Conservation (phyloP, 2,113 vertebrate genomes). For the Vulpes lagopus region DNA sequence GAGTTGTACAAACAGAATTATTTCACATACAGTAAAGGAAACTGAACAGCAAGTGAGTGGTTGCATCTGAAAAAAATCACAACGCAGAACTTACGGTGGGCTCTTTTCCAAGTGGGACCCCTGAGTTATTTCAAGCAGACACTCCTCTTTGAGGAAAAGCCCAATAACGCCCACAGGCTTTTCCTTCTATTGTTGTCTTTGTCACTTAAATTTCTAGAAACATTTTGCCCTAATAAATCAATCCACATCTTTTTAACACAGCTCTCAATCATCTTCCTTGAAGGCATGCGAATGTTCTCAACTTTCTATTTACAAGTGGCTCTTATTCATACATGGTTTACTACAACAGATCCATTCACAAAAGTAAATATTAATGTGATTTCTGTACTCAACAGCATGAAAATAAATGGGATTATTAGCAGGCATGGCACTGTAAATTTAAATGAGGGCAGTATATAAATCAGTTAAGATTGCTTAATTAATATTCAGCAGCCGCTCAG, state of each 20-base stretch:
- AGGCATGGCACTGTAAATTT: slow-evolving; percentile 52
- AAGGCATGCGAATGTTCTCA: background rate
- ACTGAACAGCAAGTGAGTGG: background rate
- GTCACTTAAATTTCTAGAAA: slow-evolving; percentile 13
- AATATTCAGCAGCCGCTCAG: slow-evolving; percentile 70
- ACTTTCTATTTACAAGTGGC: background rate
- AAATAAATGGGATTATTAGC: slow-evolving; percentile 76
- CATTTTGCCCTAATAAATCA: slow-evolving; percentile 48
- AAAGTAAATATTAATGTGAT: slow-evolving; percentile 86
- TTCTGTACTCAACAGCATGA: slow-evolving; percentile 74
- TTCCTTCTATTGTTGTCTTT: background rate
- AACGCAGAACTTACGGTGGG: background rate
- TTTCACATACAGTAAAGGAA: background rate
- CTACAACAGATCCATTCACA: slow-evolving; percentile 73
- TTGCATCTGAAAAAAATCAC: slow-evolving; percentile 28
- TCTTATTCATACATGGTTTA: slow-evolving; percentile 55
- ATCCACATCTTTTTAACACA: background rate
- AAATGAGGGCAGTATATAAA: slow-evolving; percentile 81
- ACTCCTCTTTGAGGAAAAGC: slow-evolving; percentile 11
- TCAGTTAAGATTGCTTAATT: slow-evolving; percentile 73
- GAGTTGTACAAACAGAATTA: background rate
- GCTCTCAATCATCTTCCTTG: background rate
- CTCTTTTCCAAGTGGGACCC: background rate
- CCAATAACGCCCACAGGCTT: background rate
- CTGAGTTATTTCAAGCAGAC: background rate